Evolutionary conservation across 1,140 invertebrate species (phyloP).

Genomic region (Cotesia typhae): DNA sequence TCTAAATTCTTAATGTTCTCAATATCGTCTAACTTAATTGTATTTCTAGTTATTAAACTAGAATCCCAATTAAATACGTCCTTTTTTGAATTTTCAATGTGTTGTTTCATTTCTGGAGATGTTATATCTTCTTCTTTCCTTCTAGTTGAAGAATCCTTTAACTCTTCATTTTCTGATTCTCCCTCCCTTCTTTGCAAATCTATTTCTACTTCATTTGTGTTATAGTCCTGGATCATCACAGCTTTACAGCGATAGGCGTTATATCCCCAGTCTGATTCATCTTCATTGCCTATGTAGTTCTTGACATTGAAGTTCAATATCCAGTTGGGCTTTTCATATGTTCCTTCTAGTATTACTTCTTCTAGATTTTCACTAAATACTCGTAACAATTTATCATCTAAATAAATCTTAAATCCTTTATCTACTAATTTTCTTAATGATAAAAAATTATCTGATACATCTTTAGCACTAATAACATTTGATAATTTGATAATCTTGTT

Average conservation of each 20-base stretch:
- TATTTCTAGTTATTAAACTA: constrained; percentile 20
- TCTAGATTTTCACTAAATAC: constrained; percentile 37
- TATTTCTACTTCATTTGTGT: too few relatives aligned
- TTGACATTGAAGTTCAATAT: background rate
- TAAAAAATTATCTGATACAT: constrained; percentile 41
- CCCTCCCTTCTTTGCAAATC: too few relatives aligned
- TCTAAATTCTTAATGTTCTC: constrained; percentile 25
- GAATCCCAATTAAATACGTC: constrained; percentile 14
- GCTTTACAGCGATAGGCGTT: too few relatives aligned
- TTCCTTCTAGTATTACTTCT: constrained; percentile 21
- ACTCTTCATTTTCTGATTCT: too few relatives aligned
- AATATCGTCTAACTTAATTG: constrained; percentile 39
- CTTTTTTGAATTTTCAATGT: too few relatives aligned
- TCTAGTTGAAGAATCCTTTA: too few relatives aligned
- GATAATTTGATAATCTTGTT: too few relatives aligned
- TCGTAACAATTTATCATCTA: constrained; percentile 39
- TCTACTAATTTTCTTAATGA: constrained; percentile 39
- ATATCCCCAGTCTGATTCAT: constrained; percentile 5
- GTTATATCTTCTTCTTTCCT: constrained; percentile 35
- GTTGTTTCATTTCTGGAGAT: too few relatives aligned
- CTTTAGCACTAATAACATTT: too few relatives aligned
- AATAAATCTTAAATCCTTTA: constrained; percentile 37
- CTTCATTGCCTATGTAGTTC: constrained; percentile 40
- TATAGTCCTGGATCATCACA: too few relatives aligned
- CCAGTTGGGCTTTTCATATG: too few relatives aligned